Conservation (phyloP, 2,113 vertebrate genomes). For the Gasterosteus aculeatus region DNA sequence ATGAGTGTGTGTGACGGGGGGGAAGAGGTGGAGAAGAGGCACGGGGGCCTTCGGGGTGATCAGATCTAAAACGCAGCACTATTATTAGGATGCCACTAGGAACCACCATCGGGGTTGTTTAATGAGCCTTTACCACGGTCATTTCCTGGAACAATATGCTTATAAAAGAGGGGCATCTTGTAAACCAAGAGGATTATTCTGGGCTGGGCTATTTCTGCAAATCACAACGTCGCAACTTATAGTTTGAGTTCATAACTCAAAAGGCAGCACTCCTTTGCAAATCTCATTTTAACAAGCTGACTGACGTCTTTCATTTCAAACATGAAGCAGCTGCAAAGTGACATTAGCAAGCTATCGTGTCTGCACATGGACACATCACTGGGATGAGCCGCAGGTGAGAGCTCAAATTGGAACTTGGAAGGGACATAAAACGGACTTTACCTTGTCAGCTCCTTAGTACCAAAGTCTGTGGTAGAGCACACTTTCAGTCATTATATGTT, state of each 20-base stretch:
- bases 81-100: slow-evolving; percentile 76
- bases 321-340: background rate
- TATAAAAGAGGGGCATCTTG: slow-evolving; percentile 58
- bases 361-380: background rate
- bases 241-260: background rate
- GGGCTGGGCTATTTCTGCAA: slow-evolving; percentile 1
- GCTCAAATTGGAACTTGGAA: background rate
- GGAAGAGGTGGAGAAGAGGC: slow-evolving; percentile 61
- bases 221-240: slow-evolving; percentile 8
- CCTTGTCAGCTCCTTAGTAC: background rate
- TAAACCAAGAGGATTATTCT: slow-evolving; percentile 51
- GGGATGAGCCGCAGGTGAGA: background rate
- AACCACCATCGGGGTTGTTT: slow-evolving; percentile 79
- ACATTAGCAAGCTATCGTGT: background rate
- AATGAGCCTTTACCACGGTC: slow-evolving; percentile 67
- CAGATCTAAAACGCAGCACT: slow-evolving; percentile 68
- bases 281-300: background rate
- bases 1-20: slow-evolving; percentile 47
- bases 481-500: too few relatives aligned
- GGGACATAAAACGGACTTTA: background rate
- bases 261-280: background rate
- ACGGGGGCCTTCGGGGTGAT: slow-evolving; percentile 65
- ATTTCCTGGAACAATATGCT: slow-evolving; percentile 76
- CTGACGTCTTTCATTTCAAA: background rate
- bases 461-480: background rate